Evolutionary conservation across 1,140 invertebrate genomes (phyloP).

Genomic region (Polyergus mexicanus): DNA sequence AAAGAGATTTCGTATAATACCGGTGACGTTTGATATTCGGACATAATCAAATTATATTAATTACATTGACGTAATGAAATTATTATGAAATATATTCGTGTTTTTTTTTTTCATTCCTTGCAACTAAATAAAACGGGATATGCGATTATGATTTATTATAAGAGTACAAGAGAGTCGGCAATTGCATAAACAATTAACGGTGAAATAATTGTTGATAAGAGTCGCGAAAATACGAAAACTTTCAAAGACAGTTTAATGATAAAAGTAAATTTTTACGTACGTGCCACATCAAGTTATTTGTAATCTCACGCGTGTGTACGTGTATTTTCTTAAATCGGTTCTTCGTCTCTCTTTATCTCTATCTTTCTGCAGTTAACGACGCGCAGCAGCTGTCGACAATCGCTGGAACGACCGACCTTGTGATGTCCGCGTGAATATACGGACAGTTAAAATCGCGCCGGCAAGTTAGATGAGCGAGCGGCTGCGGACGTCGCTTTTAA

Average conservation of each 20-base stretch:
- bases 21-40: neutral
- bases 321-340: conserved; percentile 29
- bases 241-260: neutral
- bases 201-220: conserved; percentile 55
- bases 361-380: conserved; percentile 46
- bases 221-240: conserved; percentile 34
- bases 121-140: neutral
- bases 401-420: conserved; percentile 57
- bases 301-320: neutral
- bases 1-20: neutral
- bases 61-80: neutral
- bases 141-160: conserved; percentile 70
- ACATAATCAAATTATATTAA: neutral
- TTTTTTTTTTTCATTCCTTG: conserved; percentile 16
- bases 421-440: conserved; percentile 50
- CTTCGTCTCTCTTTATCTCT: neutral
- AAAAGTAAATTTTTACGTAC: conserved; percentile 3
- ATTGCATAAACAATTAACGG: conserved; percentile 61
- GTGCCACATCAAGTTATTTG: neutral
- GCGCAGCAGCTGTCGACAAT: conserved; percentile 63
- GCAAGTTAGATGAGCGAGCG: conserved; percentile 44
- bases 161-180: conserved; percentile 35
- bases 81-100: neutral
- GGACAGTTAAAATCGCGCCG: conserved; percentile 38
- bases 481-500: conserved; percentile 51